Conservation (phyloP, 2,113 vertebrate species). For the Crocuta crocuta region DNA sequence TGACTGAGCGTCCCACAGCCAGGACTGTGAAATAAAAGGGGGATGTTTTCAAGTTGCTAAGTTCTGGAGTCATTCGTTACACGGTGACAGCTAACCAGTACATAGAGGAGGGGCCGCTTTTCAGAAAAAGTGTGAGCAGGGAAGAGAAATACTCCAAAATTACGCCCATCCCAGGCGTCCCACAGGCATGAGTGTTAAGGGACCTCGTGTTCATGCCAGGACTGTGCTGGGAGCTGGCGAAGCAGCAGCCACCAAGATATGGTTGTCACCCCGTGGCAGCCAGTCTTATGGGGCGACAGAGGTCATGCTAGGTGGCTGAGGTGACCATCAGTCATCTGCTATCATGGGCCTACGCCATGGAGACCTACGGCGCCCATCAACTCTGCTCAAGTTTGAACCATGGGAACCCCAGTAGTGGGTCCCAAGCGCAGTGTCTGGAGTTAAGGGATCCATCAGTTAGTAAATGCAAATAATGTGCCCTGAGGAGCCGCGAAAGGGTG, state of each 20-base stretch:
- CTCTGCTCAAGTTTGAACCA: neutral
- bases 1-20: neutral
- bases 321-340: neutral
- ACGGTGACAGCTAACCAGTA: neutral
- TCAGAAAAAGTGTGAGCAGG: neutral
- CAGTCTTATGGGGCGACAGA: neutral
- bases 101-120: neutral
- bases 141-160: neutral
- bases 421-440: neutral
- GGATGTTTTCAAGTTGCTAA: neutral
- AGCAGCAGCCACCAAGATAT: neutral
- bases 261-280: accelerated
- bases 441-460: slow-evolving; percentile 5
- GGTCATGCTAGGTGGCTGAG: neutral
- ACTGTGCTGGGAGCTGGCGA: neutral
- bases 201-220: neutral
- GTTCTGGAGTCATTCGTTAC: neutral
- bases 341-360: accelerated
- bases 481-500: neutral
- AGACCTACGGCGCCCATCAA: neutral
- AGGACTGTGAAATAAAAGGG: accelerated
- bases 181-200: neutral
- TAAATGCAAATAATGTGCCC: neutral
- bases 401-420: neutral
- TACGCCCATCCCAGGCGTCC: too few species aligned